Conservation (phyloP, 2,888 invertebrate genomes). For the Oligia latruncula region DNA sequence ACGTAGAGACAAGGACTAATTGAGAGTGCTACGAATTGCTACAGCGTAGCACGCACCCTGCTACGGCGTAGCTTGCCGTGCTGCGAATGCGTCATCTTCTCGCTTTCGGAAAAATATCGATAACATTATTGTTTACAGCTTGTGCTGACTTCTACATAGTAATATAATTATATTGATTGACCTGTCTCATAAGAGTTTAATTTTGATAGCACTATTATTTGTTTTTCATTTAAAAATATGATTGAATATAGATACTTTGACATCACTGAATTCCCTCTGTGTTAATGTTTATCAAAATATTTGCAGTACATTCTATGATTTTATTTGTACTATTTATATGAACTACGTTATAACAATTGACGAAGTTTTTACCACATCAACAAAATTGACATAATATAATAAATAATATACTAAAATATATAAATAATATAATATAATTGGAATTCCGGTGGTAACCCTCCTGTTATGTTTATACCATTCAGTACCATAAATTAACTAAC, state of each 20-base stretch:
- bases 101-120: neutral
- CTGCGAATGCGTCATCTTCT: neutral
- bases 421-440: neutral
- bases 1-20: neutral
- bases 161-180: neutral
- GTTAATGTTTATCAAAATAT: neutral
- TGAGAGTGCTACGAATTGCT: slow-evolving; percentile 1
- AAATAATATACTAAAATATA: neutral
- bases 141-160: neutral
- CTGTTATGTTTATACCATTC: slow-evolving; percentile 8
- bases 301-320: neutral
- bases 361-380: slow-evolving; percentile 1
- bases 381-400: neutral
- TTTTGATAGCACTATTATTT: neutral
- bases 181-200: no score
- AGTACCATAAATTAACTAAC: slow-evolving; percentile 41
- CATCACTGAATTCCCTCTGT: neutral
- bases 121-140: neutral
- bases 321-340: neutral
- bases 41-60: neutral
- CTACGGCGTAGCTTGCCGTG: slow-evolving; percentile 19
- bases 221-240: neutral
- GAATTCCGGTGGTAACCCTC: neutral
- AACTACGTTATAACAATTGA: neutral
- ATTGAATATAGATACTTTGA: no score